Conservation (phyloP, 2,113 vertebrate species). For the Atrichornis clamosus region DNA sequence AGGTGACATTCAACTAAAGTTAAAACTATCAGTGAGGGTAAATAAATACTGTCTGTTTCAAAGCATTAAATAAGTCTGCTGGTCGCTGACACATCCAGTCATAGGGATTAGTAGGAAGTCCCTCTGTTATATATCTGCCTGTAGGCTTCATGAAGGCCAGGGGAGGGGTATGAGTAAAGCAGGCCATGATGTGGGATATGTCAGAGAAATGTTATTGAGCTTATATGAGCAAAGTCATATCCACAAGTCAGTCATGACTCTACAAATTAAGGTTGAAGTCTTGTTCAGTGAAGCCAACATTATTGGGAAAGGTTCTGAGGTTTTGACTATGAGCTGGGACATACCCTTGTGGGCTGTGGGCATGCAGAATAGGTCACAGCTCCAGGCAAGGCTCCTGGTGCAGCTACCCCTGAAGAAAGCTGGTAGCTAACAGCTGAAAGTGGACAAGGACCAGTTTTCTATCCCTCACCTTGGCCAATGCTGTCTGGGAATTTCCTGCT, state of each 20-base stretch:
- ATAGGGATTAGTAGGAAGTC: background rate
- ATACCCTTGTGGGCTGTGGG: rapidly evolving
- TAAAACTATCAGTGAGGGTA: background rate
- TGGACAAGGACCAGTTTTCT: background rate
- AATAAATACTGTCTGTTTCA: background rate
- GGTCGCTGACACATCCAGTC: background rate
- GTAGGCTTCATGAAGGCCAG: background rate
- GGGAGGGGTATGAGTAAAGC: background rate
- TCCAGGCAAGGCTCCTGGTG: background rate
- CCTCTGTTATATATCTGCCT: background rate
- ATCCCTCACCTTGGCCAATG: rapidly evolving
- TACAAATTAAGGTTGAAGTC: background rate
- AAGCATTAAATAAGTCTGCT: background rate
- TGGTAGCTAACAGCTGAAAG: background rate
- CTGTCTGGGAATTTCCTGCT: background rate
- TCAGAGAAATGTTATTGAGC: background rate
- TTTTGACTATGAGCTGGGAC: background rate
- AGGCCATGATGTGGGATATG: background rate
- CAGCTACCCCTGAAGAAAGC: background rate
- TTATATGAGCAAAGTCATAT: background rate
- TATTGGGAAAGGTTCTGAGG: rapidly evolving
- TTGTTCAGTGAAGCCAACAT: background rate
- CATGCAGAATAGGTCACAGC: background rate
- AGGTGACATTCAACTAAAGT: background rate
- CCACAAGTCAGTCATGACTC: background rate